A percentile compares a stretch with the other conserved stretches of the same genome.
Conservation (phyloP, 2,113 vertebrate species). For the Xiphophorus hellerii region DNA sequence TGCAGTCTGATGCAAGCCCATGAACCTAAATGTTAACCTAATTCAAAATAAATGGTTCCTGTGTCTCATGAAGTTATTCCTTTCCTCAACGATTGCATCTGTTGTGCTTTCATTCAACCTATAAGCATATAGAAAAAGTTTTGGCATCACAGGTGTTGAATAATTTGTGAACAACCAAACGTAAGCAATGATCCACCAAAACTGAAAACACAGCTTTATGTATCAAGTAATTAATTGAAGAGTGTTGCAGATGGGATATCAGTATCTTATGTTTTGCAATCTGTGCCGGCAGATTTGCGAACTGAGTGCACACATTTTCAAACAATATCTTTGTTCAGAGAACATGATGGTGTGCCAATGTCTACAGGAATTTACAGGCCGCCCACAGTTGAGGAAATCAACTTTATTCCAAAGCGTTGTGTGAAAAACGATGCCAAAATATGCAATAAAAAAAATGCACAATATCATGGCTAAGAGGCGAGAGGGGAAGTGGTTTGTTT, state of each 20-base stretch:
- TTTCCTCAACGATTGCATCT: not conserved
- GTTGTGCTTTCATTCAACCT: too few species aligned
- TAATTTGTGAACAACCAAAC: not conserved
- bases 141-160: not conserved
- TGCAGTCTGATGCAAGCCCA: not conserved
- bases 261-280: conserved; percentile 19
- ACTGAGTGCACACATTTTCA: conserved; percentile 1
- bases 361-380: conserved; percentile 4
- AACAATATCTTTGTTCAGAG: conserved; percentile 2
- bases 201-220: not conserved
- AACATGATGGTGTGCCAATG: not conserved
- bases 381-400: not conserved
- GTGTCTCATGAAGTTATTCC: not conserved
- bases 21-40: not conserved
- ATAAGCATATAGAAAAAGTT: not conserved
- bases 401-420: not conserved
- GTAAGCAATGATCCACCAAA: not conserved
- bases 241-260: conserved; percentile 12
- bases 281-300: conserved; percentile 7
- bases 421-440: not conserved
- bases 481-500: not conserved
- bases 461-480: not conserved
- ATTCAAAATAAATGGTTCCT: not conserved
- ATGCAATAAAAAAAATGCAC: not conserved
- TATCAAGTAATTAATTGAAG: not conserved